These are phyloP conservation scores for Spea hammondii DNA, from an alignment of 2,797 vertebrate species.

Conservation along the genomic window DNA sequence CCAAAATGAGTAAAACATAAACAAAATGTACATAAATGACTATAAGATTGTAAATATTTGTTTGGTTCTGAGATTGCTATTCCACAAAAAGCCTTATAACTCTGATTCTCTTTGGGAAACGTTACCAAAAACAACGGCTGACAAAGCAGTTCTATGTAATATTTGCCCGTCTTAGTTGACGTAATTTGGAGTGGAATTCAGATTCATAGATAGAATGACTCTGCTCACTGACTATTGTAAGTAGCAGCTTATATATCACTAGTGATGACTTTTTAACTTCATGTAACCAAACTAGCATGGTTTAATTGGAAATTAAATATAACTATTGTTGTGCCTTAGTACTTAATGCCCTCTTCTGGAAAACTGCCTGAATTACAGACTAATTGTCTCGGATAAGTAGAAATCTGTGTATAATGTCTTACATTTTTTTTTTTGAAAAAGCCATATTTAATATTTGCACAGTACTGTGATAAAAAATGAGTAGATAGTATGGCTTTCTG, in stretches of 20 bases:
- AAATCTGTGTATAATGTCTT: slow-evolving; percentile 71
- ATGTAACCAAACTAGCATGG: slow-evolving; percentile 77
- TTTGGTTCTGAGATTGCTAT: slow-evolving; percentile 63
- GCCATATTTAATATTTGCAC: slow-evolving; percentile 70
- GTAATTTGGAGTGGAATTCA: slow-evolving; percentile 58
- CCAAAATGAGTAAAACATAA: slow-evolving; percentile 57
- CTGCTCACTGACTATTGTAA: slow-evolving; percentile 69
- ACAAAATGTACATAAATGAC: slow-evolving; percentile 63
- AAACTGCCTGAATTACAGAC: slow-evolving; percentile 64
- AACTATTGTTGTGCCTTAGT: slow-evolving; percentile 83
- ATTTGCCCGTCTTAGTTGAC: slow-evolving; percentile 58
- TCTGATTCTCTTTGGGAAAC: slow-evolving; percentile 63
- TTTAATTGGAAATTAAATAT: slow-evolving; percentile 68
- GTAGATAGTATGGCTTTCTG: slow-evolving; percentile 63
- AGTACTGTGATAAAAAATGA: slow-evolving; percentile 64
- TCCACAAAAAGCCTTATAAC: slow-evolving; percentile 72
- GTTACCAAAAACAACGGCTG: slow-evolving; percentile 63
- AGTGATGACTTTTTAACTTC: slow-evolving; percentile 64
- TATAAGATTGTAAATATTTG: slow-evolving; percentile 70
- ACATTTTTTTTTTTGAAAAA: slow-evolving; percentile 59
- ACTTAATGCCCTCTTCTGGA: slow-evolving; percentile 74
- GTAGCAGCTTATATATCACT: slow-evolving; percentile 70
- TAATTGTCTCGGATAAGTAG: slow-evolving; percentile 65
- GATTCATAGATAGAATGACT: slow-evolving; percentile 62
- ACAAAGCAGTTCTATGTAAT: slow-evolving; percentile 54